Percentiles rank a stretch among this genome's conserved stretches.
Evolutionary conservation across 1,140 invertebrate genomes (phyloP).

Genomic region (Heterodera schachtii): DNA sequence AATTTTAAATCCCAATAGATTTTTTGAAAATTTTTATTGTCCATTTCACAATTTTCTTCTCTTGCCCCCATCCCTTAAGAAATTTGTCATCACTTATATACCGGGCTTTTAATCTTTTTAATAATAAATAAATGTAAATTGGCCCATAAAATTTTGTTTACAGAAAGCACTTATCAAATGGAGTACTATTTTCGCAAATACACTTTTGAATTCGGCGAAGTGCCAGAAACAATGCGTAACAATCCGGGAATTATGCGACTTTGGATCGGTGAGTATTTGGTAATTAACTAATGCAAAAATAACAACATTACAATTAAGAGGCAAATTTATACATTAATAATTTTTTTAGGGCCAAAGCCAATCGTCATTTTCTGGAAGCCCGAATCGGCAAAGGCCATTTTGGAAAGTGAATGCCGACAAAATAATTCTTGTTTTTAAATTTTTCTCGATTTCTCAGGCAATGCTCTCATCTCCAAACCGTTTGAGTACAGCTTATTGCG

Average conservation of each 20-base stretch:
- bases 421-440: neutral
- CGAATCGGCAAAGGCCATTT: constrained; percentile 30
- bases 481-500: constrained; percentile 35
- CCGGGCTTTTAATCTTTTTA: too few species aligned
- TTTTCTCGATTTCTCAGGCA: constrained; percentile 11
- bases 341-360: constrained; percentile 34
- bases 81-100: too few species aligned
- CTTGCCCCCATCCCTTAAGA: too few species aligned
- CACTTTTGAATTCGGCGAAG: constrained; percentile 8
- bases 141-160: neutral
- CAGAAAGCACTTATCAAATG: constrained; percentile 43
- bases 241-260: constrained; percentile 29
- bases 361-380: constrained; percentile 36
- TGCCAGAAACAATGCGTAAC: neutral
- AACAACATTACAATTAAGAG: too few species aligned
- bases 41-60: too few species aligned
- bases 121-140: too few species aligned
- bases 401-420: constrained; percentile 22
- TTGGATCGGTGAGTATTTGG: neutral
- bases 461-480: constrained; percentile 38
- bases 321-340: constrained; percentile 6
- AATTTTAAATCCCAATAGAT: too few species aligned
- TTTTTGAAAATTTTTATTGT: too few species aligned
- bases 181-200: constrained; percentile 41
- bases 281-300: too few species aligned